These are phyloP conservation scores for Acrocephalus kingi DNA, from an alignment of 2,113 vertebrate species.

Conservation along the genomic window DNA sequence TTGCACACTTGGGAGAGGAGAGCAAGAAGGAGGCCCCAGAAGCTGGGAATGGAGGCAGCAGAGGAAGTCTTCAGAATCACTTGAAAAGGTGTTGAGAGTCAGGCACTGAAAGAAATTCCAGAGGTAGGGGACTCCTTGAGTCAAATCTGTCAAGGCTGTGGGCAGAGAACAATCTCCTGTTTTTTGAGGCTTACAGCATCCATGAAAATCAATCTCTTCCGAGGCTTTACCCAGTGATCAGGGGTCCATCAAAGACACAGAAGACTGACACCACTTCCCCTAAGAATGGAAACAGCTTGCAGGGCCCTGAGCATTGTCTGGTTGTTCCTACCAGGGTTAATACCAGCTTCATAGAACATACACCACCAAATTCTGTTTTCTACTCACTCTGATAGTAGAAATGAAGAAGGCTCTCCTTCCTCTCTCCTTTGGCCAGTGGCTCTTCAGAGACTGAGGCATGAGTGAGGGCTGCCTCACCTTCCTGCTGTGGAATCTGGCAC, in stretches of 20 bases:
- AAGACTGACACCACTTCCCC: background rate
- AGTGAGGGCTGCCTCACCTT: background rate
- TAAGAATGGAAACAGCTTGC: background rate
- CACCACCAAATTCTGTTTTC: background rate
- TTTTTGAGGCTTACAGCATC: background rate
- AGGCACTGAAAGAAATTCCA: background rate
- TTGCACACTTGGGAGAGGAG: background rate
- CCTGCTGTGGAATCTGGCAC: background rate
- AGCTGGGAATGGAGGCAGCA: background rate
- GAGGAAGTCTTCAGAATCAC: background rate
- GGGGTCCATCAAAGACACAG: background rate
- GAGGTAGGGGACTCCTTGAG: background rate
- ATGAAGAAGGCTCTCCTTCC: background rate
- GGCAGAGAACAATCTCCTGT: background rate
- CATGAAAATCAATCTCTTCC: background rate
- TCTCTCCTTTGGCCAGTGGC: background rate
- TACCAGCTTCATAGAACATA: background rate
- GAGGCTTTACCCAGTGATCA: background rate
- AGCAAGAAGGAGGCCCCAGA: background rate
- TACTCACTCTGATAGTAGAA: background rate
- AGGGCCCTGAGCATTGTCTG: background rate
- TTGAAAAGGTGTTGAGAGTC: background rate
- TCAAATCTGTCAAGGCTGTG: background rate
- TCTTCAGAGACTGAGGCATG: background rate
- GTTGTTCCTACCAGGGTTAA: background rate